Evolutionary conservation across 2,888 invertebrate species (phyloP), one percentile per base, ranked within the genome.

Genomic region (Troides helena): DNA sequence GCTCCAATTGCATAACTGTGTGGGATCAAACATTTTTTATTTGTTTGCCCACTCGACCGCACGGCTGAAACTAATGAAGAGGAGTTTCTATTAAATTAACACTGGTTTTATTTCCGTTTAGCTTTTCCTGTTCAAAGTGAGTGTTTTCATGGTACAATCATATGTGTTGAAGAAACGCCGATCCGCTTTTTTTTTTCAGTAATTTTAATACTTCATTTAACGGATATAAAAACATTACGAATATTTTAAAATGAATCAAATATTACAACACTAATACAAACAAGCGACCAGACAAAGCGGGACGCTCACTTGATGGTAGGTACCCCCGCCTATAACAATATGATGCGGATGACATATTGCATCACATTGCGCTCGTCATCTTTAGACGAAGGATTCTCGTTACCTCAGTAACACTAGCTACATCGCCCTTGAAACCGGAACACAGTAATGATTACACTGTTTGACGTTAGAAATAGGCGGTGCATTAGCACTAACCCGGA

Each of bases 1-100:
- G 82, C 77, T 86, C 81, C 81, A 80, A 84, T 84, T 85, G 86
- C 85, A 87, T 86, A 88, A 85, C 86, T 72, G 84, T 71, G 83
- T 78, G 84, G 86, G 89, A 90, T 91, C 90, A 90, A 90, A 89
- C 87, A 89, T 89, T 90, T 89, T 21, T 89, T 90, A 90, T 90
- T 89, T 89, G 88, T 87, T 87, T 90, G 87, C 85, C 83, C 87
- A 87, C 80, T 88, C 87, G 85, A 87, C 90, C 89, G 86, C 86
- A 86, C 83, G 81, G 80, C 82, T 88, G 87, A 83, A 89, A 89
- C 89, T 90, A 91, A 90, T 91, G 90, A 91, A 91, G 90, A 88
- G 87, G 80, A 86, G 85, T 87, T 87, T 89, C 87, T 84, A 89
- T 90, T 88, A 88, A 90, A 88, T 90, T 88, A 89, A 89, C 88